Evolutionary conservation across 92 coral and sea anemone species (phyloP).

Genomic region (Bergia puertoricense): DNA sequence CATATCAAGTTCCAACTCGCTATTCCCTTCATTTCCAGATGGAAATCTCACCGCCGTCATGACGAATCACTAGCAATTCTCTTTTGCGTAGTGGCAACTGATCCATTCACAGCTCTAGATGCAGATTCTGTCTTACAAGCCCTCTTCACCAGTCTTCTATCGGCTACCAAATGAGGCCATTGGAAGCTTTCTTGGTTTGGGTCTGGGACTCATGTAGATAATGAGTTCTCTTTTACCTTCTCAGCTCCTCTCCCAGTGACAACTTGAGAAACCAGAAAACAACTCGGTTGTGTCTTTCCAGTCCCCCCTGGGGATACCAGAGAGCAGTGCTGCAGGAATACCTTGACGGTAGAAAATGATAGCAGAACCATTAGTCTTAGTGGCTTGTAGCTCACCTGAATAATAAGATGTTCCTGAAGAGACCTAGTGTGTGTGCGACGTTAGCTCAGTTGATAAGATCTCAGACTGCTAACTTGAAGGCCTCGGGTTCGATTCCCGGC

Average conservation of each 20-base stretch:
- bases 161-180: background rate
- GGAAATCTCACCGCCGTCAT: constrained; percentile 2
- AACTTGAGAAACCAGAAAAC: background rate
- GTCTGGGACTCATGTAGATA: background rate
- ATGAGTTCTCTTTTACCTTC: background rate
- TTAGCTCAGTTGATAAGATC: too few relatives aligned
- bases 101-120: background rate
- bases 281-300: background rate
- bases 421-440: too few relatives aligned
- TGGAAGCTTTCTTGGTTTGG: background rate
- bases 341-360: too few relatives aligned
- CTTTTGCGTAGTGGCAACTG: background rate
- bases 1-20: background rate
- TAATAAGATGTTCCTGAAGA: too few relatives aligned
- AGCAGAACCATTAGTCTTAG: too few relatives aligned
- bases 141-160: background rate
- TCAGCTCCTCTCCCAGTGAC: background rate
- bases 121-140: background rate
- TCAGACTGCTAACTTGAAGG: too few relatives aligned
- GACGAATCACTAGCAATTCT: background rate
- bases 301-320: background rate
- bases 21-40: background rate
- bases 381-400: too few relatives aligned
- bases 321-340: background rate
- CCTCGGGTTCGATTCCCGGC: too few relatives aligned